Evolutionary conservation across 2,797 vertebrate genomes (phyloP).

Genomic region (Scomberomorus guttatus): DNA sequence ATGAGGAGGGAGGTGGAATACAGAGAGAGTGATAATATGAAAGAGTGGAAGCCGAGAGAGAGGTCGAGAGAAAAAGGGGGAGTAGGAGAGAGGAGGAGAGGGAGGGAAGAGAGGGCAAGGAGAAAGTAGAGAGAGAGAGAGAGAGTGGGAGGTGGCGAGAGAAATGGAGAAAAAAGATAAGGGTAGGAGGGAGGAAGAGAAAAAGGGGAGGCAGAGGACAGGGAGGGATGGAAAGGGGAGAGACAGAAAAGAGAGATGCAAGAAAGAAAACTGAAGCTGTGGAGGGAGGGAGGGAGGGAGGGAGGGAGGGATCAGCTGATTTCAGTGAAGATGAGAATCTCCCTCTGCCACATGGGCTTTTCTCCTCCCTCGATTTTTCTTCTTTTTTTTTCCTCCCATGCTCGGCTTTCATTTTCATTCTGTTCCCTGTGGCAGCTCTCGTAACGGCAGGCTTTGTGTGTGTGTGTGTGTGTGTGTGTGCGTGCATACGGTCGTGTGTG

Average conservation of each 20-base stretch:
- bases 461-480: constrained; percentile 22
- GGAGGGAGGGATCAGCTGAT: constrained; percentile 78
- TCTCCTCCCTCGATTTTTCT: constrained; percentile 69
- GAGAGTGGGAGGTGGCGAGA: constrained; percentile 42
- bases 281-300: constrained; percentile 29
- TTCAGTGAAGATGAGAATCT: constrained; percentile 82
- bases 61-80: constrained; percentile 4
- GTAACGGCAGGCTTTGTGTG: constrained; percentile 43
- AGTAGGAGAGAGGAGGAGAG: constrained; percentile 5
- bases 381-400: constrained; percentile 22
- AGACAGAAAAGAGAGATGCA: constrained; percentile 34
- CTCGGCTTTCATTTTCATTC: constrained; percentile 65
- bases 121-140: constrained; percentile 31
- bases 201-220: constrained; percentile 34
- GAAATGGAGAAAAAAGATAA: constrained; percentile 37
- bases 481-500: constrained; percentile 21
- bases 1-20: constrained; percentile 75
- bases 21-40: constrained; percentile 62
- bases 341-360: constrained; percentile 81
- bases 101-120: constrained; percentile 12
- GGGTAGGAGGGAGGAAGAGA: constrained; percentile 41
- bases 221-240: constrained; percentile 23
- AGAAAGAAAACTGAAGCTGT: constrained; percentile 45
- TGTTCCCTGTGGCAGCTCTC: constrained; percentile 67
- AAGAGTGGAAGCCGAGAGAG: constrained; percentile 60